These are phyloP conservation scores for Myotis planiceps DNA, from an alignment of 2,797 vertebrate species.

Conservation along the genomic window DNA sequence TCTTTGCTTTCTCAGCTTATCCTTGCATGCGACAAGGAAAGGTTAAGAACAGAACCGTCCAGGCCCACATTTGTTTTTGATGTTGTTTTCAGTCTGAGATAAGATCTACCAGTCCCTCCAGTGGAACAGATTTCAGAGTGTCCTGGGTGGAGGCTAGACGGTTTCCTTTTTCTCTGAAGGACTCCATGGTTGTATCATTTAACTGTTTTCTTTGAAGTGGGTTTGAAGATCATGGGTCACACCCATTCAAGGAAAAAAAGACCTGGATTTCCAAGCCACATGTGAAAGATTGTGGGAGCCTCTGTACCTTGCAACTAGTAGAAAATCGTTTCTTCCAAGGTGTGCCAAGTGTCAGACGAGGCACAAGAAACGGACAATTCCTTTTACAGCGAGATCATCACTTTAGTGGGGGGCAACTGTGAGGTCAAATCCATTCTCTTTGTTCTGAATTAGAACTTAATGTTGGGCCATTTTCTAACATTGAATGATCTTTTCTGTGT, in stretches of 20 bases:
- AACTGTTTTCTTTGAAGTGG: conserved; percentile 50
- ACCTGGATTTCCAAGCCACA: conserved; percentile 53
- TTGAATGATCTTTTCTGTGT: background rate
- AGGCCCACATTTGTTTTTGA: background rate
- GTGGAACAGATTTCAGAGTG: background rate
- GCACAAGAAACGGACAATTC: background rate
- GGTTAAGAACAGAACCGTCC: background rate
- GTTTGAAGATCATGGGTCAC: background rate
- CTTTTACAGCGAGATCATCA: background rate
- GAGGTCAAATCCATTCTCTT: background rate
- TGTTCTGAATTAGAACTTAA: background rate
- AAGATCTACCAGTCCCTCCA: background rate
- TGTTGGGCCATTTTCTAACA: background rate
- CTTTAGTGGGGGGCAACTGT: background rate
- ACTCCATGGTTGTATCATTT: conserved; percentile 4
- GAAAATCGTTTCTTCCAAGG: background rate
- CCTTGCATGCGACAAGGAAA: background rate
- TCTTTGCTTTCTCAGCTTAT: background rate
- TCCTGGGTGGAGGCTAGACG: background rate
- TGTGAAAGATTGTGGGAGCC: background rate
- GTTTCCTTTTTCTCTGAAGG: conserved; percentile 30
- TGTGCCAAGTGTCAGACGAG: background rate
- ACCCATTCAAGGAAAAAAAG: conserved; percentile 5
- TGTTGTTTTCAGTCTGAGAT: background rate
- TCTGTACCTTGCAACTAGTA: background rate